Conservation (phyloP, 2,797 vertebrate species). For the Sebastes variabilis region DNA sequence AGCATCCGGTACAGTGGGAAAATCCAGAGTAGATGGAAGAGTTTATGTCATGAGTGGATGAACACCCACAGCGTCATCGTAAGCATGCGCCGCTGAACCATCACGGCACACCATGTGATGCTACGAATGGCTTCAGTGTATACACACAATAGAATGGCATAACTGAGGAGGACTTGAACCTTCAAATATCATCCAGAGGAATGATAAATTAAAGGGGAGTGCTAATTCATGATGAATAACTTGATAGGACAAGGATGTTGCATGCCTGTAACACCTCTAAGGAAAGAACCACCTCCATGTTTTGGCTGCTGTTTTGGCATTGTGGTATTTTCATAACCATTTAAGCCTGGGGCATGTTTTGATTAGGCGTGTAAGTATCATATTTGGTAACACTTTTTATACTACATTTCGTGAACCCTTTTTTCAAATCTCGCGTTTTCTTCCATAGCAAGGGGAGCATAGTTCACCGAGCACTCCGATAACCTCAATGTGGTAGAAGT, state of each 20-base stretch:
- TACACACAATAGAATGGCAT: not conserved
- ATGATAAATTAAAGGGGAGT: conserved; percentile 1
- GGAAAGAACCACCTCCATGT: not conserved
- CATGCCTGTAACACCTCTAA: not conserved
- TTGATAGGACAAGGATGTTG: not conserved
- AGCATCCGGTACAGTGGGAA: conserved; percentile 30
- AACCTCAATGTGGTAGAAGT: conserved; percentile 13
- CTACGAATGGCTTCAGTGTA: not conserved
- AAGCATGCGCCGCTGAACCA: conserved; percentile 4
- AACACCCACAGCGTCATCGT: conserved; percentile 25
- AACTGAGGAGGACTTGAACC: not conserved
- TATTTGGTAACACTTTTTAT: not conserved
- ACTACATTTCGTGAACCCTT: not conserved
- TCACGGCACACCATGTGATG: not conserved
- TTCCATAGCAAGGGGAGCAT: not conserved
- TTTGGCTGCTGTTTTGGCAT: not conserved
- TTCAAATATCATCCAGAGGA: not conserved
- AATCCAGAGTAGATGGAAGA: conserved; percentile 32
- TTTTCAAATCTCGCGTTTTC: not conserved
- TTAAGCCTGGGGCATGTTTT: not conserved
- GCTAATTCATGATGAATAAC: not conserved
- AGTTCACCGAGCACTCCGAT: not conserved
- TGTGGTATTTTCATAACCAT: not conserved
- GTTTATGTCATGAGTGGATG: conserved; percentile 39
- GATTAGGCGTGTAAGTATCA: not conserved